Base-by-base conservation (phyloP, 1,140 invertebrate genomes). In the Scaptomyza hsui region DNA sequence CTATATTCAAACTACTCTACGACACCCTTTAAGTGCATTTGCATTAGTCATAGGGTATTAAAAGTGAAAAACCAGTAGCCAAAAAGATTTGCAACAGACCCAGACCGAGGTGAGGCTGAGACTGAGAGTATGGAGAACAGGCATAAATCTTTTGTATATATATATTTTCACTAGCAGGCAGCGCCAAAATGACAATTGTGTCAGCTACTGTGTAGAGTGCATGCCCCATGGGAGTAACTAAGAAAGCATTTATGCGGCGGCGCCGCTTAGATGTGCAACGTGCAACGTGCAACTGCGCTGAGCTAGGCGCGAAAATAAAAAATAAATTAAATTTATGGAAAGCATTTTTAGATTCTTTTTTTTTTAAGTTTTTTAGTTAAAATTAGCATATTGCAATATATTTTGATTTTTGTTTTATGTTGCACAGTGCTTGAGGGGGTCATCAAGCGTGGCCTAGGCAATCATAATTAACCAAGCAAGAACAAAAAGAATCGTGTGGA, bases 241-340 rank as follows among this genome's bases (percentile, higher is more conserved):
- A 32, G 9, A 32, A 32, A 32, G 7, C 29, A 32, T 32, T 32
- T 9, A 37, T 12, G 32, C n/a, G 73, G 57, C 71, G 55, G 59
- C 72, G 64, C 59, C 60, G 85, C 82, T 86, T 86, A 78, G 82
- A 86, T 65, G 77, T 86, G 73, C 72, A 76, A 70, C 72, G 52
- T 47, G 60, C 61, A 60, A 6, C 5, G 26, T 1, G 26, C 6
- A 48, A 21, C n/a, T n/a, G n/a, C n/a, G n/a, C n/a, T n/a, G n/a
- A 53, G 15, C 24, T 16, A 39, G 37, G 32, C 15, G 12, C 7
- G 60, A 7, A 18, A 60, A 80, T 78, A 18, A 62, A 62, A 74
- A 88, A 90, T 89, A 90, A 90, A 90, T 90, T 89, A 89, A 89
- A 72, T 90, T 90, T 88, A 85, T 78, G 77, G 57, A 15, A 68